Conservation (phyloP, 2,888 invertebrate species). For the Asteroscopus sphinx region DNA sequence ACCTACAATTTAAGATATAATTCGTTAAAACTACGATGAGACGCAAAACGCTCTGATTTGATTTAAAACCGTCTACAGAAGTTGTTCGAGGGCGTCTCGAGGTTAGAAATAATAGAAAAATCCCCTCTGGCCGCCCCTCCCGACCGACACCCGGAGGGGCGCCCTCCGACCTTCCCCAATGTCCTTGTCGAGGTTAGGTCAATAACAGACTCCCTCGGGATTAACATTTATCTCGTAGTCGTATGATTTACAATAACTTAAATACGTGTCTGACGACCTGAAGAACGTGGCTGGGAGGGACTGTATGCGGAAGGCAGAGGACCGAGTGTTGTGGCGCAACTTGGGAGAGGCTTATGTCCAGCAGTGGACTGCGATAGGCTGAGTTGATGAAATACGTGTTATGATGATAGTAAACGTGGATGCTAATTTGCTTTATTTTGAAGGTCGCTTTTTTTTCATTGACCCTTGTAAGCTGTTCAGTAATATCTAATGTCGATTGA, state of each 20-base stretch:
- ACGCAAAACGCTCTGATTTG: constrained; percentile 40
- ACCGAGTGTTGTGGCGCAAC: too few species aligned
- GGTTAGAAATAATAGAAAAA: constrained; percentile 83
- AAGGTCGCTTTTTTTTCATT: too few species aligned
- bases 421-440: too few species aligned
- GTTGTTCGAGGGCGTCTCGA: constrained; percentile 81
- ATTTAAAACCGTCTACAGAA: constrained; percentile 54
- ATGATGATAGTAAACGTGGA: too few species aligned
- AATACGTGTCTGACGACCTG: too few species aligned
- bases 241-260: constrained; percentile 5
- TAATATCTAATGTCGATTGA: too few species aligned
- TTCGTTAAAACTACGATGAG: constrained; percentile 4
- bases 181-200: constrained; percentile 80
- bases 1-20: background rate
- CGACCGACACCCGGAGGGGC: constrained; percentile 67
- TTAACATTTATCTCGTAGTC: constrained; percentile 27
- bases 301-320: too few species aligned
- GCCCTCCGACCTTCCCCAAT: constrained; percentile 82
- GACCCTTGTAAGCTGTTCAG: too few species aligned
- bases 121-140: constrained; percentile 52
- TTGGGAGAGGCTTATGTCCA: too few species aligned
- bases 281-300: too few species aligned
- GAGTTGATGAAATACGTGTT: too few species aligned
- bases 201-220: constrained; percentile 58
- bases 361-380: too few species aligned